A percentile compares a stretch with the other conserved stretches of the same genome.
These are phyloP conservation scores for Mythimna ferrago DNA, from an alignment of 2,888 invertebrate genomes.

Conservation along the genomic window DNA sequence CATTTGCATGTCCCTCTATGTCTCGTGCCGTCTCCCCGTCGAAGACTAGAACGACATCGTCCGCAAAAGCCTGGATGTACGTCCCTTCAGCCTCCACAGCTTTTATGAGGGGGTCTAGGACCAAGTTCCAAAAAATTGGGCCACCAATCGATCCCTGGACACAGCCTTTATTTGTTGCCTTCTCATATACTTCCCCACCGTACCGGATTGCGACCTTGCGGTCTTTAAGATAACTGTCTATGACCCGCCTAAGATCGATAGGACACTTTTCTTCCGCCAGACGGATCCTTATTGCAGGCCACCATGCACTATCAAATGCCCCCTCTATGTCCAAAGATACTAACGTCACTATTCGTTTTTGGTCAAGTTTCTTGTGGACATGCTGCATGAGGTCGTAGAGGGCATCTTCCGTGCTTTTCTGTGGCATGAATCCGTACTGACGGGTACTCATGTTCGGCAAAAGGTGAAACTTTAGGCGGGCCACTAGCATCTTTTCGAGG, in stretches of 20 bases:
- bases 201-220: slow-evolving; percentile 11
- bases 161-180: background rate
- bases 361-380: background rate
- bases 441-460: no score
- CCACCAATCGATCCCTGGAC: background rate
- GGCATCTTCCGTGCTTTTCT: background rate
- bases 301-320: background rate
- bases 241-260: background rate
- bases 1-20: slow-evolving; percentile 2
- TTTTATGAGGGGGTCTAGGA: no score
- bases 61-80: background rate
- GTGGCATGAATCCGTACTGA: no score
- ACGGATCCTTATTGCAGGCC: no score
- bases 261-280: background rate
- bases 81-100: background rate
- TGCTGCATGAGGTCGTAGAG: slow-evolving; percentile 1
- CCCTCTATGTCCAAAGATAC: slow-evolving; percentile 24
- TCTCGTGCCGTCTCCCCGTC: slow-evolving; percentile 16
- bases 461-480: no score
- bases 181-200: slow-evolving; percentile 13
- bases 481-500: no score
- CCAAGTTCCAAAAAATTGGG: no score
- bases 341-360: background rate
- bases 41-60: background rate
- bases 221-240: slow-evolving; percentile 12